Conservation (phyloP, 2,888 invertebrate species). For the Stenolophus ochropezus region DNA sequence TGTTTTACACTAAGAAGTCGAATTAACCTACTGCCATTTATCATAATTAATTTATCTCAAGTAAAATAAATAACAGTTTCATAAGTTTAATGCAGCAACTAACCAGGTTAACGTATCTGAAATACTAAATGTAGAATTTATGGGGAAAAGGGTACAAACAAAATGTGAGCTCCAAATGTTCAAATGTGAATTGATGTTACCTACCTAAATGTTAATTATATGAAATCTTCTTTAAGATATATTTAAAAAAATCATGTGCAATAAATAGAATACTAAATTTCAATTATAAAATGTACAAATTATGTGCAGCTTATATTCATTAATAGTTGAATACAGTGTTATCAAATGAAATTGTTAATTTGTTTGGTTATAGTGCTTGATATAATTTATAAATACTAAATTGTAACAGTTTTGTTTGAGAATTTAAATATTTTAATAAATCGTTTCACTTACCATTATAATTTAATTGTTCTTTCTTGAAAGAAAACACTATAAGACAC, state of each 20-base stretch:
- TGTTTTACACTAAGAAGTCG: too few species aligned
- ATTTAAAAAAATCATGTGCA: not conserved
- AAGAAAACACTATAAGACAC: not conserved
- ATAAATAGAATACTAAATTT: not conserved
- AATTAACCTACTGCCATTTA: too few species aligned
- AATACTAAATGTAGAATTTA: not conserved
- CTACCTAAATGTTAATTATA: constrained; percentile 23
- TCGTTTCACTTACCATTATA: not conserved
- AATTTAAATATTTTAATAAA: constrained; percentile 26
- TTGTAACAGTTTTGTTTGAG: not conserved
- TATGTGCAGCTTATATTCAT: not conserved
- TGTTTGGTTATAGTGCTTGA: not conserved
- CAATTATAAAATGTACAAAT: constrained; percentile 2
- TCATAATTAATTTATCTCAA: too few species aligned
- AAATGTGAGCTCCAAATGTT: constrained; percentile 19
- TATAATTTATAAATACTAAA: not conserved
- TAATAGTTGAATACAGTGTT: not conserved
- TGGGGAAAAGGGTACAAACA: not conserved
- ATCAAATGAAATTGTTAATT: not conserved
- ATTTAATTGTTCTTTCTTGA: not conserved
- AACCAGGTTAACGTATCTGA: too few species aligned
- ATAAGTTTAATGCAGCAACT: too few species aligned
- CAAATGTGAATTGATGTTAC: constrained; percentile 28
- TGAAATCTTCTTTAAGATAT: not conserved
- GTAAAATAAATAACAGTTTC: too few species aligned